These are phyloP conservation scores for Tetragnatha montana DNA, from an alignment of 2,888 invertebrate genomes.

Conservation along the genomic window DNA sequence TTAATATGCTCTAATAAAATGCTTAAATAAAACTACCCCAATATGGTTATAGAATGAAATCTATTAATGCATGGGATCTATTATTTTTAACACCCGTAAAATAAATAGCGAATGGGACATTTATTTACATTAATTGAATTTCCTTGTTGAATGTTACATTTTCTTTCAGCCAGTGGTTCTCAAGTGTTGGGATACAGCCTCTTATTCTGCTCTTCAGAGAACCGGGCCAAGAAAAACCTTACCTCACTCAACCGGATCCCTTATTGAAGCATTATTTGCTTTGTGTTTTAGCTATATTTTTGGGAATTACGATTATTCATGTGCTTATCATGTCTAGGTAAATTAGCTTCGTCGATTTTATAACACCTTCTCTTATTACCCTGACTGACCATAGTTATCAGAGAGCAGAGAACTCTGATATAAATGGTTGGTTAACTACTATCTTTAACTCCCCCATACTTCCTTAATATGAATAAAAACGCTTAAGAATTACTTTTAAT, in stretches of 20 bases:
- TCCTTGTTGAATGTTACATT: not conserved
- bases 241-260: conserved; percentile 85
- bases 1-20: too few species aligned
- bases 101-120: not conserved
- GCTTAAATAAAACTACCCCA: too few species aligned
- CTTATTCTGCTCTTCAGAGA: conserved; percentile 82
- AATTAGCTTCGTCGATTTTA: not conserved
- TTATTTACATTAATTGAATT: too few species aligned
- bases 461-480: too few species aligned
- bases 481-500: too few species aligned
- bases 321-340: conserved; percentile 80
- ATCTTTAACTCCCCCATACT: too few species aligned
- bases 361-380: too few species aligned
- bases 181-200: conserved; percentile 78
- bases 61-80: not conserved
- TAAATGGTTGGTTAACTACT: too few species aligned
- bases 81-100: not conserved
- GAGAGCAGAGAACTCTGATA: too few species aligned
- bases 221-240: conserved; percentile 83
- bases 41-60: not conserved
- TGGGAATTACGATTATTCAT: conserved; percentile 81
- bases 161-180: conserved; percentile 73
- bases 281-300: conserved; percentile 80
- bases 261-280: conserved; percentile 88
- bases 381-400: too few species aligned